phyloP scores from a whole-genome alignment of 2,113 vertebrate species.

The Nettapus auritus region DNA sequence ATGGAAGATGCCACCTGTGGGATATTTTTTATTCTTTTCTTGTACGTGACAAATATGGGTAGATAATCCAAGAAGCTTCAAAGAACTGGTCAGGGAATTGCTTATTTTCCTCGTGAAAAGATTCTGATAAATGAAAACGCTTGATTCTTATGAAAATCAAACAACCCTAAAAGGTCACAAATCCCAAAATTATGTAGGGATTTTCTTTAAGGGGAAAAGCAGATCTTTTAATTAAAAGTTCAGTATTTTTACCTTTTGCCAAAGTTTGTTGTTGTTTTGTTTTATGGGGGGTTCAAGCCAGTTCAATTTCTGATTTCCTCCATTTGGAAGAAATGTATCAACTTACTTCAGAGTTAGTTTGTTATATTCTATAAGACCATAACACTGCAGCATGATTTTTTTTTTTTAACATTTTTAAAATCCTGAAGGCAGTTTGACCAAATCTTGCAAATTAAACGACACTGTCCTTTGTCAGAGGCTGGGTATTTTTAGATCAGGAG shows the following conservation, averaged over 20 bases:
- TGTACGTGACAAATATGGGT: not conserved
- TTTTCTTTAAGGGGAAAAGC: not conserved
- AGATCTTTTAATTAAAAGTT: not conserved
- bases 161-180: slow-evolving; percentile 6
- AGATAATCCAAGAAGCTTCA: not conserved
- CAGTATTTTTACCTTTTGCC: not conserved
- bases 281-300: not conserved
- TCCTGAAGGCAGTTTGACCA: not conserved
- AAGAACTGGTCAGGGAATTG: not conserved
- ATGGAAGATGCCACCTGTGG: not conserved
- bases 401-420: not conserved
- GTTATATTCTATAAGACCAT: not conserved
- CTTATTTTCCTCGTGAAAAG: slow-evolving; percentile 23
- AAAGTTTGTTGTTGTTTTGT: not conserved
- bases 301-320: not conserved
- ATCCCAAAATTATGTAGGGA: not conserved
- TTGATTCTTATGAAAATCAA: slow-evolving; percentile 18
- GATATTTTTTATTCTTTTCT: slow-evolving; percentile 3
- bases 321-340: not conserved
- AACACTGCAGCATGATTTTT: not conserved
- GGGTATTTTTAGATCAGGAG: not conserved
- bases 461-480: not conserved
- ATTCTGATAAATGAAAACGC: slow-evolving; percentile 14
- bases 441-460: not conserved
- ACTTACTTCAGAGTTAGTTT: not conserved